Conservation (phyloP, 2,113 vertebrate genomes). For the Marcusenius ussheri region DNA sequence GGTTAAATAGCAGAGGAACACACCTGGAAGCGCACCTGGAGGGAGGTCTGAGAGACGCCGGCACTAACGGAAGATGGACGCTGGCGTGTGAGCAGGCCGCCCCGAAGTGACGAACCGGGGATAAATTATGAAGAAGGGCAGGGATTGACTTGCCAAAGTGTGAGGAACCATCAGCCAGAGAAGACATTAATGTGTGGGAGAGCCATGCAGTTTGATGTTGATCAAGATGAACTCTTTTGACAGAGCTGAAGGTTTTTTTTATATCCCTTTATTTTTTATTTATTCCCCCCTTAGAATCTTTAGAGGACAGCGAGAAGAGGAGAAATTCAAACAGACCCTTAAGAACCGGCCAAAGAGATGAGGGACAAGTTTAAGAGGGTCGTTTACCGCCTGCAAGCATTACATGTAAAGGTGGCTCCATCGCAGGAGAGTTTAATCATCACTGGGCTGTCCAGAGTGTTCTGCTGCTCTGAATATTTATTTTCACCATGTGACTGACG, state of each 20-base stretch:
- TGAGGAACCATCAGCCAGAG: slow-evolving; percentile 63
- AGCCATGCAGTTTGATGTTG: slow-evolving; percentile 67
- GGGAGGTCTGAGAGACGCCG: slow-evolving; percentile 32
- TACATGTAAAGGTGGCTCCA: not conserved
- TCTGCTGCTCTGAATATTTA: slow-evolving; percentile 7
- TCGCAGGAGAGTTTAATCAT: not conserved
- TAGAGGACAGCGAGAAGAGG: slow-evolving; percentile 10
- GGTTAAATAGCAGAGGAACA: slow-evolving; percentile 27
- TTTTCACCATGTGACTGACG: not conserved
- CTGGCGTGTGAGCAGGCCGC: slow-evolving; percentile 42
- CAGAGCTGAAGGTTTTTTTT: slow-evolving; percentile 45
- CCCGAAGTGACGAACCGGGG: slow-evolving; percentile 60
- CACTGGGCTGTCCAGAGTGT: not conserved
- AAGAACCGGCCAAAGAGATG: slow-evolving; percentile 24
- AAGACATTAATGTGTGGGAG: slow-evolving; percentile 66
- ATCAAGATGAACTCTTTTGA: slow-evolving; percentile 66
- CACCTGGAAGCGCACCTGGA: slow-evolving; percentile 30
- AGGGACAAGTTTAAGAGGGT: slow-evolving; percentile 10
- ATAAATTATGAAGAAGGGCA: slow-evolving; percentile 66
- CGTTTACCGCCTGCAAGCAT: not conserved
- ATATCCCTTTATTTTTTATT: slow-evolving; percentile 8
- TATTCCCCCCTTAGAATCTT: slow-evolving; percentile 8
- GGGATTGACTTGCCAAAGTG: slow-evolving; percentile 65
- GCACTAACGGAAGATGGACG: slow-evolving; percentile 32
- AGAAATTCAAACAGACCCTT: slow-evolving; percentile 18